Conservation (phyloP, 2,113 vertebrate genomes). For the Beaufortia kweichowensis region DNA sequence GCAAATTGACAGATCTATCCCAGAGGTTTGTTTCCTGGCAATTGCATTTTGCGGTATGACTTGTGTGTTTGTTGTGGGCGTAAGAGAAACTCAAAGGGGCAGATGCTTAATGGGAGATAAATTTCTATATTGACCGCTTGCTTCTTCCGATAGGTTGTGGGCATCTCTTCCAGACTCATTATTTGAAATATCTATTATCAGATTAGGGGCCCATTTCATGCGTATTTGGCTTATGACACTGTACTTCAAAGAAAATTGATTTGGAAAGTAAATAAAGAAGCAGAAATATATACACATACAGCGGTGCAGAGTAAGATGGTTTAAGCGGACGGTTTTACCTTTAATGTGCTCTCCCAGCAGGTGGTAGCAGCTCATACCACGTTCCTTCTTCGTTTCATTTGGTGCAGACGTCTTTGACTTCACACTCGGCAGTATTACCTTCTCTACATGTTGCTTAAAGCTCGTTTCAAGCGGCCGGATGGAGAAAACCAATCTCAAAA, state of each 20-base stretch:
- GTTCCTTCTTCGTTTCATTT: constrained; percentile 18
- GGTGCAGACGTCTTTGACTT: constrained; percentile 16
- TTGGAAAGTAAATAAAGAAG: constrained; percentile 29
- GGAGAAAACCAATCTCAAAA: constrained; percentile 10
- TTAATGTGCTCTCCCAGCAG: constrained; percentile 30
- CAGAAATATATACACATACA: background rate
- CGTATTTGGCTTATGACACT: constrained; percentile 12
- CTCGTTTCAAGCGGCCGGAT: background rate
- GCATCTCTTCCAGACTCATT: constrained; percentile 28
- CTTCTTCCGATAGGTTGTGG: constrained; percentile 9
- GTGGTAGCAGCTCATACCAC: constrained; percentile 4
- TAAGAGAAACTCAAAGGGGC: constrained; percentile 26
- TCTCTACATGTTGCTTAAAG: constrained; percentile 25
- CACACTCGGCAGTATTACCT: constrained; percentile 14
- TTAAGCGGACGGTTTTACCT: background rate
- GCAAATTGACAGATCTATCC: constrained; percentile 52
- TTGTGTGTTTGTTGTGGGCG: constrained; percentile 34
- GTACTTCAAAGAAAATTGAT: constrained; percentile 33
- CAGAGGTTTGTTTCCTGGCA: constrained; percentile 27
- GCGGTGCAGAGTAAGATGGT: background rate
- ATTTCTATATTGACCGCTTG: constrained; percentile 19
- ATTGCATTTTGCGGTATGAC: constrained; percentile 11
- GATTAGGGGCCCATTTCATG: constrained; percentile 17
- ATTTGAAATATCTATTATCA: constrained; percentile 36
- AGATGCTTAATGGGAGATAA: constrained; percentile 30